phyloP scores from a whole-genome alignment of 2,113 vertebrate species.

The Stomatorhinus ivindoensis region DNA sequence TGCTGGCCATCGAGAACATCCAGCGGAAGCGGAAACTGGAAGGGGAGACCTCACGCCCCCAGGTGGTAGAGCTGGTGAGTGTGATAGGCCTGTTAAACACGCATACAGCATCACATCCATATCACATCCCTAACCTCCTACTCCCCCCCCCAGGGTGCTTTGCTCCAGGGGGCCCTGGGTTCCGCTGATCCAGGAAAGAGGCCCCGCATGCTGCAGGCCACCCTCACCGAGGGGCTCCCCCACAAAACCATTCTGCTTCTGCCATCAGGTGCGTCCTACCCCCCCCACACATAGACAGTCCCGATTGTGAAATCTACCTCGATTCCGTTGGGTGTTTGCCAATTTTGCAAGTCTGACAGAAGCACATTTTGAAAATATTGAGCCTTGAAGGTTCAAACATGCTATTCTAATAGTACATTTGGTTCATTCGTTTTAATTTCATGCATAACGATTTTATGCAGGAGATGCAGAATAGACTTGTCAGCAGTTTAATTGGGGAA shows the following conservation, averaged over 20 bases:
- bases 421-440: neutral
- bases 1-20: conserved; percentile 70
- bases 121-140: neutral
- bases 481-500: neutral
- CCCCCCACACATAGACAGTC: neutral
- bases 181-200: conserved; percentile 73
- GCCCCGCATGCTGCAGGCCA: conserved; percentile 68
- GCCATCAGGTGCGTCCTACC: conserved; percentile 72
- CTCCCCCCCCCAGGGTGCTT: conserved; percentile 56
- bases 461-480: neutral
- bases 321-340: neutral
- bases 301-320: neutral
- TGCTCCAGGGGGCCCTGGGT: conserved; percentile 61
- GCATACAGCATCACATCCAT: neutral
- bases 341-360: neutral
- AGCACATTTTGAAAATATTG: neutral
- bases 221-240: conserved; percentile 54
- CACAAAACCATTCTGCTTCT: conserved; percentile 79
- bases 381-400: neutral
- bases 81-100: neutral
- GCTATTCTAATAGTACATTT: neutral
- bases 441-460: neutral
- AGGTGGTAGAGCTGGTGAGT: conserved; percentile 78
- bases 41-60: conserved; percentile 67
- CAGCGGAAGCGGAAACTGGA: conserved; percentile 92